Evolutionary conservation across 2,113 vertebrate genomes (phyloP), one percentile per base, ranked within the genome.

Genomic region (Ceuthmochares aereus): DNA sequence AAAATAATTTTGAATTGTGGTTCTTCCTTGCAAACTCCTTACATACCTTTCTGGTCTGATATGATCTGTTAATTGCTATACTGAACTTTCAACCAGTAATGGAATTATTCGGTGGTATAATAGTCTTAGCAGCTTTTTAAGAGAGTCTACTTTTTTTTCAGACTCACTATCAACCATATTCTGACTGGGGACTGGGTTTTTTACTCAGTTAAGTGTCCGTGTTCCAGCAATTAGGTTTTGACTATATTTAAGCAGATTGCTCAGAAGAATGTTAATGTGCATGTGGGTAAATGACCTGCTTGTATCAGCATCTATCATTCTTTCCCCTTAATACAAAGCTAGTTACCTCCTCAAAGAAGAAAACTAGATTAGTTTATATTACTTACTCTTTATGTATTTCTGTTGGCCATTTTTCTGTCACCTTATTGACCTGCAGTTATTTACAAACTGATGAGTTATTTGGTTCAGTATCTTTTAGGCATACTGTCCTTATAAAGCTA

Each of bases 61-160:
- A 43, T 95, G 16, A 45, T 68, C 69, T 87, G 16, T 64, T 93
- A 72, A 74, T 43, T 84, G n/a, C 59, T 72, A 79, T 6, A 54
- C 7, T 52, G 81, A n/a, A 75, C 87, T 95, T 91, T 87, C 69
- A 89, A 16, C 40, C 23, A 60, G 30, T 93, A 74, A 81, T 89
- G 52, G 47, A 93, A 95, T 89, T 5, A 84, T 86, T 93, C 63
- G 69, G 34, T 70, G 47, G 7, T 12, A 16, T 64, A 72, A 58
- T 18, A 68, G 52, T 37, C 74, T 81, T 82, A 91, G 81, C 43
- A 89, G 64, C 64, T 86, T 92, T 95, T 94, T 67, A 55, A 88
- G 40, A 77, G 42, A 87, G 47, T 64, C 23, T 84, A 10, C 60
- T 70, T 89, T 84, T 89, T 84, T 72, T 40, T 11, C 30, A 84